Conservation (phyloP, 2,797 vertebrate species). For the Antennarius maculatus region DNA sequence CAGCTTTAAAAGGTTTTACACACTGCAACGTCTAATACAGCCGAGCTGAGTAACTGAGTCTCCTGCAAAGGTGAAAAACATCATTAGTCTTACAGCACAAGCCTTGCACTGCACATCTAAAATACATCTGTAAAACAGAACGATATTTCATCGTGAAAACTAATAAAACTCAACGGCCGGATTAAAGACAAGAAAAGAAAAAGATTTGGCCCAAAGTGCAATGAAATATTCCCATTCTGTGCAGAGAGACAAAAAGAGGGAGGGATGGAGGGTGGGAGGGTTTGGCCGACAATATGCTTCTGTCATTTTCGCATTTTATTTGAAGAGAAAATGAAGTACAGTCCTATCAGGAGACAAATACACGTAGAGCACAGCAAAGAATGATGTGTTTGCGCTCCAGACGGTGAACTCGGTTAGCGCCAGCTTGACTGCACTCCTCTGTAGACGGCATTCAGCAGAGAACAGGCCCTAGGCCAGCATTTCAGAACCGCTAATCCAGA, state of each 20-base stretch:
- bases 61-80: slow-evolving; percentile 66
- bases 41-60: slow-evolving; percentile 44
- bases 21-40: slow-evolving; percentile 40
- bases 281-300: slow-evolving; percentile 33
- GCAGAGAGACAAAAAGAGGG: background rate
- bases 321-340: slow-evolving; percentile 52
- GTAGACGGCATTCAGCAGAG: slow-evolving; percentile 51
- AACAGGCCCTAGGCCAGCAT: slow-evolving; percentile 71
- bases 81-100: slow-evolving; percentile 59
- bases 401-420: slow-evolving; percentile 53
- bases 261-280: background rate
- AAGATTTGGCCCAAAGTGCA: slow-evolving; percentile 23
- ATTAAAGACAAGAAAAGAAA: slow-evolving; percentile 15
- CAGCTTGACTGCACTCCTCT: slow-evolving; percentile 56
- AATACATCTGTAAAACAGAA: slow-evolving; percentile 59
- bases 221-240: slow-evolving; percentile 46
- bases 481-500: slow-evolving; percentile 77
- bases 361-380: slow-evolving; percentile 34
- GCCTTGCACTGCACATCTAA: slow-evolving; percentile 52
- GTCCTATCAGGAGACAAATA: slow-evolving; percentile 61
- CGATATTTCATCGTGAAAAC: slow-evolving; percentile 58
- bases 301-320: slow-evolving; percentile 58
- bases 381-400: slow-evolving; percentile 47
- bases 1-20: slow-evolving; percentile 18
- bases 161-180: slow-evolving; percentile 51